A percentile compares a stretch with the other conserved stretches of the same genome.
phyloP scores from a whole-genome alignment of 2,113 vertebrate species.

The Peucedramus taeniatus region DNA sequence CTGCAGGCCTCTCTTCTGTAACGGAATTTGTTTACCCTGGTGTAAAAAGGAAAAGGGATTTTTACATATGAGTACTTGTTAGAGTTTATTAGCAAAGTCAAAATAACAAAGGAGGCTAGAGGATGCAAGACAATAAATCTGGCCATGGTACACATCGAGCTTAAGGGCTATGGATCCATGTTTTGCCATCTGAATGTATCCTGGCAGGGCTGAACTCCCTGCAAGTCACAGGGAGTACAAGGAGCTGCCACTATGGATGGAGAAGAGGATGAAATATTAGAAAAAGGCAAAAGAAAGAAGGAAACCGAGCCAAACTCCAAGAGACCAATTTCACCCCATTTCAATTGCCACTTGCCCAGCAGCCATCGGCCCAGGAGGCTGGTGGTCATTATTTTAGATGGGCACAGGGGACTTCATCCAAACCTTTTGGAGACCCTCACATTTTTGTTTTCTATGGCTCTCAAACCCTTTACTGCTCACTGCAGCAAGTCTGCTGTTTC shows the following conservation, averaged over 20 bases:
- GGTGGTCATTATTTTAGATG: not conserved
- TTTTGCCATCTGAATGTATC: not conserved
- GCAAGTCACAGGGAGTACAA: not conserved
- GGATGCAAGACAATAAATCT: constrained; percentile 47
- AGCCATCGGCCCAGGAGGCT: not conserved
- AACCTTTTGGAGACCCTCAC: not conserved
- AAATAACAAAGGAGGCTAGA: constrained; percentile 3
- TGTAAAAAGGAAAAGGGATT: constrained; percentile 53
- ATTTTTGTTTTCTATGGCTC: not conserved
- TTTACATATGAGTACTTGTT: not conserved
- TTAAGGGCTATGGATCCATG: not conserved
- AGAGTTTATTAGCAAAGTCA: constrained; percentile 32
- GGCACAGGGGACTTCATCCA: not conserved
- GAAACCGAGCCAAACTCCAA: not conserved
- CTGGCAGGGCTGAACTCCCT: not conserved
- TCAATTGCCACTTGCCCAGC: not conserved
- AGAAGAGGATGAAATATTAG: not conserved
- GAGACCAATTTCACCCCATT: not conserved
- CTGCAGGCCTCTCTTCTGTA: not conserved
- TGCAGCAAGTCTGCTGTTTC: not conserved
- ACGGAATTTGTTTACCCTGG: constrained; percentile 25
- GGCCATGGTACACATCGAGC: not conserved
- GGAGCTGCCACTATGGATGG: not conserved
- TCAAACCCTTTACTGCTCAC: not conserved
- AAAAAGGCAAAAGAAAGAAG: not conserved